Evolutionary conservation across 1,140 invertebrate species (phyloP).

Genomic region (Caenorhabditis latens): DNA sequence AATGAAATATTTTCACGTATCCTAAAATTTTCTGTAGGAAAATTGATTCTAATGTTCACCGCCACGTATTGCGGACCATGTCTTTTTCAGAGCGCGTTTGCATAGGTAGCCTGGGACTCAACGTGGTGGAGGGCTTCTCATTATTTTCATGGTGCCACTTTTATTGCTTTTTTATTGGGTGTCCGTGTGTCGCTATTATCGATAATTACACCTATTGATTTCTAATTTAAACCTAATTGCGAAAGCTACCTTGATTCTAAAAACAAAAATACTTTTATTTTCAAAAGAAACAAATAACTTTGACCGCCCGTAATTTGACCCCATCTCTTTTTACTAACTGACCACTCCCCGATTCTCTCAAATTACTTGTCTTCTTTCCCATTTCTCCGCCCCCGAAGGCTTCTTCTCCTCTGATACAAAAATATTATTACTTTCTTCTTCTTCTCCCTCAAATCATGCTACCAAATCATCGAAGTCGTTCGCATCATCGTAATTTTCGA

Average conservation of each 20-base stretch:
- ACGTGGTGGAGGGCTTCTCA: conserved; percentile 4
- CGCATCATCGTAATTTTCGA: conserved; percentile 40
- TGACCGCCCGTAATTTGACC: conserved; percentile 32
- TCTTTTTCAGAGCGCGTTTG: too few relatives aligned
- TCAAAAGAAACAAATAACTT: conserved; percentile 11
- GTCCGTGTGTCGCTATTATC: background rate
- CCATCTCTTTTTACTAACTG: conserved; percentile 1
- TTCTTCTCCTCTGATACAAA: conserved; percentile 5
- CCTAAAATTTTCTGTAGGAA: too few relatives aligned
- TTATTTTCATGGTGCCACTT: conserved; percentile 51
- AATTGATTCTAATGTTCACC: too few relatives aligned
- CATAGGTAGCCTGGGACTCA: too few relatives aligned
- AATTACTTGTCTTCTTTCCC: conserved; percentile 9
- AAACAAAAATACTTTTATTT: background rate
- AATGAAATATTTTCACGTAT: too few relatives aligned
- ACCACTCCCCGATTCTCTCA: conserved; percentile 19
- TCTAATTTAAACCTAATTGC: background rate
- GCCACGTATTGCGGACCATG: too few relatives aligned
- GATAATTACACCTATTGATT: conserved; percentile 31
- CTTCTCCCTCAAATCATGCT: background rate
- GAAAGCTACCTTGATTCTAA: too few relatives aligned
- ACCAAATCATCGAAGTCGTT: conserved; percentile 24
- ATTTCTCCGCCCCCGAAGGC: background rate
- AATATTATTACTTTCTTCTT: conserved; percentile 22
- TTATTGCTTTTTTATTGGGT: background rate